Base-by-base conservation (phyloP, 1,140 invertebrate species). In the Bombus superbus region DNA sequence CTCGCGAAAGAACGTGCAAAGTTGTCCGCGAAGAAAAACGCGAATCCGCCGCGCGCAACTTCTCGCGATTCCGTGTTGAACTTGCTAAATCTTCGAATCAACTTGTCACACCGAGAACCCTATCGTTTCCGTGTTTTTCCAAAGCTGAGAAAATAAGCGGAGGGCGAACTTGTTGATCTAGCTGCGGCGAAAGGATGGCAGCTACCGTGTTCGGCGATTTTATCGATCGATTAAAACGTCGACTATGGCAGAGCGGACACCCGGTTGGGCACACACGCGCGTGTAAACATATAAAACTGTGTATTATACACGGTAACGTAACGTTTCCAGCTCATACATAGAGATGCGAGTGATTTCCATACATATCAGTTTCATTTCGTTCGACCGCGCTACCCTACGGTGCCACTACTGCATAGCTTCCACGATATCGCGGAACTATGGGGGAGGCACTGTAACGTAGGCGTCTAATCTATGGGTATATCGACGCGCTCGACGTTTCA, bases 311-410 rank as follows among this genome's bases (percentile, higher is more conserved):
- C 74, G 57, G 81, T 40, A 81, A 86, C 83, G 69, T 35, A 89
- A 85, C 88, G 89, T 85, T 89, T 85, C 83, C 81, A 59, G 74
- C 88, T 91, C 91, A 90, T 90, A 87, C 91, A 91, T 91, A 87
- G 91, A 92, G 91, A 92, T 91, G 87, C 89, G 76, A 81, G 80
- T 84, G 87, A 92, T 92, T 92, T 92, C 88, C 92, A 92, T 92
- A 90, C 82, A 92, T 92, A 92, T 92, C 88, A 89, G 90, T 92
- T 92, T 92, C 91, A 89, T 92, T 91, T 90, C 89, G 88, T 86
- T 72, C 71, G 80, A 66, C 47, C 59, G 62, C 57, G 71, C 78
- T 66, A 68, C 66, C 84, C 79, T 71, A 75, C 79, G 47, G 40
- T 76, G 82, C 35, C 62, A 57, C 44, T 59, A 57, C 44, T 59